Percentiles rank a stretch among this genome's conserved stretches.
phyloP scores from a whole-genome alignment of 2,113 vertebrate species.

The Coptodon rendalli region DNA sequence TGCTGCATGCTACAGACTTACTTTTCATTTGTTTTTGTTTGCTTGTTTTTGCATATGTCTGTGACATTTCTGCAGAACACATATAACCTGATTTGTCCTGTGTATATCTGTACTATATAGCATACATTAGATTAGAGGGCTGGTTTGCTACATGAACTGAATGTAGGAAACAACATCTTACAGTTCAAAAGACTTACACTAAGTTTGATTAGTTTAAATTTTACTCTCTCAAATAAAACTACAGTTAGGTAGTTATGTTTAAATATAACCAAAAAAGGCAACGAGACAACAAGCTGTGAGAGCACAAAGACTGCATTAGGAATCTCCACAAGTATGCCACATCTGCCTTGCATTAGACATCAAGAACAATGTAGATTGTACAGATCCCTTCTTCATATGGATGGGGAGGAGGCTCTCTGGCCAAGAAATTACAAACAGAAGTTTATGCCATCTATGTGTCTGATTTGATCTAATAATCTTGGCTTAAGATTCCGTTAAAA shows the following conservation, averaged over 20 bases:
- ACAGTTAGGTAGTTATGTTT: background rate
- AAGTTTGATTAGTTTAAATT: background rate
- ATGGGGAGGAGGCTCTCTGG: constrained; percentile 49
- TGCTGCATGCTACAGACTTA: background rate
- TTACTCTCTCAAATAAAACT: background rate
- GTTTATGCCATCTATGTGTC: constrained; percentile 22
- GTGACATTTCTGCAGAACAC: background rate
- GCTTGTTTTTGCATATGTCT: background rate
- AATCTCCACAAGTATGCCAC: constrained; percentile 45
- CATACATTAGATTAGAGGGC: background rate
- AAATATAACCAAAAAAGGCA: background rate
- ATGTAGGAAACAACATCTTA: background rate
- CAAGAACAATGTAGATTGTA: constrained; percentile 66
- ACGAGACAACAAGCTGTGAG: background rate
- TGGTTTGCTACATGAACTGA: background rate
- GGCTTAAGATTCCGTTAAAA: background rate
- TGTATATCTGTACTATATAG: background rate
- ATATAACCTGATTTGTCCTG: background rate
- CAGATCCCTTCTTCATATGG: constrained; percentile 38
- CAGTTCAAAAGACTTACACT: background rate
- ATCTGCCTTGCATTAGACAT: constrained; percentile 72
- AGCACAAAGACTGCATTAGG: constrained; percentile 29
- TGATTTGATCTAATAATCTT: constrained; percentile 28
- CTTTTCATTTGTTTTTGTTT: background rate
- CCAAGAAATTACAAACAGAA: constrained; percentile 69